A percentile compares a stretch with the other conserved stretches of the same genome.
Conservation (phyloP, 2,888 invertebrate genomes). For the Drosophila paucipuncta region DNA sequence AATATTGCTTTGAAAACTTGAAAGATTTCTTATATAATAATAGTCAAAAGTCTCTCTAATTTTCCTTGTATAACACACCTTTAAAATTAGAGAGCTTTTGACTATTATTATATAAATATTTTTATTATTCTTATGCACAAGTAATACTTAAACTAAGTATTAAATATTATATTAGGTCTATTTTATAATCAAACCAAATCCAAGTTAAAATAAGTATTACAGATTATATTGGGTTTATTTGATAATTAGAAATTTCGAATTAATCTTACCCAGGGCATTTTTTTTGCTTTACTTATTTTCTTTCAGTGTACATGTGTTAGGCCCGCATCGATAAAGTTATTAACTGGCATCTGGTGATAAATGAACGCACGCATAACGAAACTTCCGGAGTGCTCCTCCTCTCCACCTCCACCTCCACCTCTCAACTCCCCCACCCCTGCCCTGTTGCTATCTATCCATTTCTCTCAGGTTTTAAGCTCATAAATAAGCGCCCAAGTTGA, state of each 20-base stretch:
- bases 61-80: no score
- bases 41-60: no score
- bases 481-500: conserved; percentile 42
- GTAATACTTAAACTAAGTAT: background rate
- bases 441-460: background rate
- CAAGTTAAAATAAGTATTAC: background rate
- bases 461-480: conserved; percentile 35
- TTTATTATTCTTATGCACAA: background rate
- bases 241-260: background rate
- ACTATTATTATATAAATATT: background rate
- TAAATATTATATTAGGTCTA: background rate
- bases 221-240: background rate
- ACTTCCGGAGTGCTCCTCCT: conserved; percentile 59
- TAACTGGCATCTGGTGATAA: conserved; percentile 63
- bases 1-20: background rate
- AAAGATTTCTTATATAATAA: no score
- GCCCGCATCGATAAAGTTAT: conserved; percentile 73
- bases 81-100: background rate
- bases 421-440: background rate
- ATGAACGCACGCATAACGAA: conserved; percentile 44
- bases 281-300: background rate
- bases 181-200: background rate
- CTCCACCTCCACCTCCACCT: background rate
- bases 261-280: background rate
- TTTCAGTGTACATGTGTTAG: conserved; percentile 4